Conservation (phyloP, 2,888 invertebrate species). For the Aspidiotus destructor region DNA sequence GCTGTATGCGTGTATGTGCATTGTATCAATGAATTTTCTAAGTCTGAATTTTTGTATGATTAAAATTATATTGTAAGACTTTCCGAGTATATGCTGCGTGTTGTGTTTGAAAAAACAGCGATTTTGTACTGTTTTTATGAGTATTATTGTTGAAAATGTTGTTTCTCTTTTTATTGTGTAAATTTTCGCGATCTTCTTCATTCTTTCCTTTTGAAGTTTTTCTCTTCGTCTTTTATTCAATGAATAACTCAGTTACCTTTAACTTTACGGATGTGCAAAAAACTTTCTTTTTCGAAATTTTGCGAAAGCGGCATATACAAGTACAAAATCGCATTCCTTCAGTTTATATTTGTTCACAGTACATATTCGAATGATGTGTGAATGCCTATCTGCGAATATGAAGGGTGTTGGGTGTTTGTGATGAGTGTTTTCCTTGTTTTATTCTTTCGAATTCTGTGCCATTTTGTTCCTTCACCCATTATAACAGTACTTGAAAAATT, state of each 20-base stretch:
- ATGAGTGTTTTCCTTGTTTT: neutral
- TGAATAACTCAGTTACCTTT: constrained; percentile 1
- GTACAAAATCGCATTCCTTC: constrained; percentile 27
- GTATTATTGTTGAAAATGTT: neutral
- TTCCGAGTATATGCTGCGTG: neutral
- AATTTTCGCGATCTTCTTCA: neutral
- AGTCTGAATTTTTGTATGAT: constrained; percentile 25
- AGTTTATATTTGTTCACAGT: neutral
- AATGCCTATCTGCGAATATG: neutral
- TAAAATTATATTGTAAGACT: neutral
- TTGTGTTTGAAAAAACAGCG: constrained; percentile 23
- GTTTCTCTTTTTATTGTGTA: neutral
- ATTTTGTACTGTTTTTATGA: constrained; percentile 26
- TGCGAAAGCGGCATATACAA: constrained; percentile 2
- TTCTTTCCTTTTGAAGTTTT: neutral
- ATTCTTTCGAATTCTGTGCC: constrained; percentile 20
- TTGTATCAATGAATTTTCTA: constrained; percentile 32
- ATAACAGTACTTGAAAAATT: too few species aligned
- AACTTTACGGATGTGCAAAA: neutral
- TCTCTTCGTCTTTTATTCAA: constrained; percentile 1
- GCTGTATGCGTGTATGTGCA: constrained; percentile 14
- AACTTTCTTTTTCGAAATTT: too few species aligned
- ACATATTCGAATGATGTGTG: neutral
- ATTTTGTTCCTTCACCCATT: constrained; percentile 21
- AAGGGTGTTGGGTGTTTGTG: neutral